Evolutionary conservation across 2,797 vertebrate species (phyloP).

Genomic region (Enteromius radiatus): DNA sequence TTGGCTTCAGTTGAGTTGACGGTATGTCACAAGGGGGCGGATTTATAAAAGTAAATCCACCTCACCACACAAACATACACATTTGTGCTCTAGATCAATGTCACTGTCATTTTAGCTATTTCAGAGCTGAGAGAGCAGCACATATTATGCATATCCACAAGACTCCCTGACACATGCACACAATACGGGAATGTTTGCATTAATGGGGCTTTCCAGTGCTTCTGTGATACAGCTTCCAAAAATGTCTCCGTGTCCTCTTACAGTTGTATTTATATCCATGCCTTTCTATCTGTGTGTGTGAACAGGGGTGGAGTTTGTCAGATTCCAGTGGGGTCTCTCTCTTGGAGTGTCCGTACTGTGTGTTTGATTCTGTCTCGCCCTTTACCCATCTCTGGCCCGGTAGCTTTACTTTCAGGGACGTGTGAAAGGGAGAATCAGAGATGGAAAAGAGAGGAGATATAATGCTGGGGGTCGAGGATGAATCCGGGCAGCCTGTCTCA

Average conservation of each 20-base stretch:
- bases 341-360: constrained; percentile 35
- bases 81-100: not conserved
- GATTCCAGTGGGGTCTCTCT: constrained; percentile 38
- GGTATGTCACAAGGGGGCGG: constrained; percentile 33
- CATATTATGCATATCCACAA: constrained; percentile 1
- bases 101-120: constrained; percentile 9
- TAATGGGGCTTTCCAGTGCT: constrained; percentile 65
- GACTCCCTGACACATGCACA: constrained; percentile 10
- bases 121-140: not conserved
- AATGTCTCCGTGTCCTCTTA: constrained; percentile 78
- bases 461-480: constrained; percentile 83
- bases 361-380: constrained; percentile 39
- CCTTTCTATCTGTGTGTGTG: constrained; percentile 38
- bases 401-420: constrained; percentile 4
- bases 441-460: constrained; percentile 73
- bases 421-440: constrained; percentile 24
- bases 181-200: not conserved
- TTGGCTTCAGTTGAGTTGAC: constrained; percentile 67
- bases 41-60: constrained; percentile 36
- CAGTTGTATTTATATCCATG: constrained; percentile 79
- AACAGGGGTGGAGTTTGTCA: constrained; percentile 43
- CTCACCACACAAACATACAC: constrained; percentile 17
- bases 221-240: constrained; percentile 67
- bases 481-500: constrained; percentile 84
- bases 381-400: constrained; percentile 22